Conservation (phyloP, 1,140 invertebrate species). For the Cecropterus lyciades region DNA sequence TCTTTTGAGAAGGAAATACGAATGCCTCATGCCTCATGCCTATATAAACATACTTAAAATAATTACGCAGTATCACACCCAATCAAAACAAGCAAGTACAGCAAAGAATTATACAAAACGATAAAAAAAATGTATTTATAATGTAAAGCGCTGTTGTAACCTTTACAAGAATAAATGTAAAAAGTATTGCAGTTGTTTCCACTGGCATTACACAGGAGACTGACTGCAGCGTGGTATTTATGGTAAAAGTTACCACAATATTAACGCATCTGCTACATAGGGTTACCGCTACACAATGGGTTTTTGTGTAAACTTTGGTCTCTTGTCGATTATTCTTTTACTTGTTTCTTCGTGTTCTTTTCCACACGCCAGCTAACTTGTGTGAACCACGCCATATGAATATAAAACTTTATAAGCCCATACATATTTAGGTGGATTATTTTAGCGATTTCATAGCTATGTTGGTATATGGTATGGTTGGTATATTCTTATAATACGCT, state of each 20-base stretch:
- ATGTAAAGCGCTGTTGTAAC: no score
- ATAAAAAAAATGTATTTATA: no score
- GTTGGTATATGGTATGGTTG: no score
- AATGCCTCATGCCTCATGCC: no score
- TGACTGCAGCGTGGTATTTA: conserved; percentile 8
- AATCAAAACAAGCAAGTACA: no score
- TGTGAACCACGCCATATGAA: not conserved
- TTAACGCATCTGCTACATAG: not conserved
- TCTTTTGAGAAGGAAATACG: no score
- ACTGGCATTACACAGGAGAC: not conserved
- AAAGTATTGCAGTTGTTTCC: not conserved
- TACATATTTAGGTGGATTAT: no score
- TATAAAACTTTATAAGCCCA: not conserved
- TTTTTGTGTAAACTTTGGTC: not conserved
- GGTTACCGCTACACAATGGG: not conserved
- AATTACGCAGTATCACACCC: no score
- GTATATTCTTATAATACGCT: no score
- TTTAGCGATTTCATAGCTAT: no score
- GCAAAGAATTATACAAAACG: no score
- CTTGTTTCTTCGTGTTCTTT: not conserved
- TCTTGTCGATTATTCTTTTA: conserved; percentile 1
- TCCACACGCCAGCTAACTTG: not conserved
- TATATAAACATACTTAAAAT: no score
- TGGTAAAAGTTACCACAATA: conserved; percentile 13
- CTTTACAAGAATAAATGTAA: not conserved